Evolutionary conservation across 1,140 invertebrate genomes (phyloP).

Genomic region (Dinoponera quadriceps): DNA sequence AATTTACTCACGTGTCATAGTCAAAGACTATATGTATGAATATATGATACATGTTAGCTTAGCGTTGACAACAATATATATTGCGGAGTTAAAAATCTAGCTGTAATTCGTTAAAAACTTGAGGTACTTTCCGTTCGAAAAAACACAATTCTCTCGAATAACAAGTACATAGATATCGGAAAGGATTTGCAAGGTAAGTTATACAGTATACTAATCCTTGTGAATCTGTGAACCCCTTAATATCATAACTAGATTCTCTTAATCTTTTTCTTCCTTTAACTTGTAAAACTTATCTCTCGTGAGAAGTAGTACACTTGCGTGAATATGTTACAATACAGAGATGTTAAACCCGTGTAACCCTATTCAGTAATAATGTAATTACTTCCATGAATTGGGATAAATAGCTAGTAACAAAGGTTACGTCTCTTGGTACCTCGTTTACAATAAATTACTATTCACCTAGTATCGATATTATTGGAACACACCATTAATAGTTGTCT

Average conservation of each 20-base stretch:
- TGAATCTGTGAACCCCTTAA: slow-evolving; percentile 53
- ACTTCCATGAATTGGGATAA: slow-evolving; percentile 70
- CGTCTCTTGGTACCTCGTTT: slow-evolving; percentile 68
- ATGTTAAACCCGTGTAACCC: slow-evolving; percentile 66
- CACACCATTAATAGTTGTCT: slow-evolving; percentile 68
- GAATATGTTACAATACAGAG: slow-evolving; percentile 69
- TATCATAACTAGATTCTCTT: slow-evolving; percentile 50
- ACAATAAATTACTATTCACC: slow-evolving; percentile 69
- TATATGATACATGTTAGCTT: slow-evolving; percentile 64
- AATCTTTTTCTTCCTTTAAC: slow-evolving; percentile 39
- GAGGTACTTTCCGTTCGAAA: slow-evolving; percentile 20
- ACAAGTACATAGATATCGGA: slow-evolving; percentile 48
- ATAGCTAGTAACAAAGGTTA: slow-evolving; percentile 76
- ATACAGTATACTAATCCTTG: slow-evolving; percentile 52
- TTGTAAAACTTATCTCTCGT: slow-evolving; percentile 57
- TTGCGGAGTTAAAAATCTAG: slow-evolving; percentile 45
- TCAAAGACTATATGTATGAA: slow-evolving; percentile 63
- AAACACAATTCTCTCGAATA: slow-evolving; percentile 34
- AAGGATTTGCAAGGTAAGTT: slow-evolving; percentile 45
- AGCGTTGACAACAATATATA: slow-evolving; percentile 62
- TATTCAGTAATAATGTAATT: slow-evolving; percentile 70
- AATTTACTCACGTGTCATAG: slow-evolving; percentile 63
- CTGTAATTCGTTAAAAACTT: slow-evolving; percentile 40
- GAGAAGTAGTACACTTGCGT: slow-evolving; percentile 50
- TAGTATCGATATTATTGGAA: slow-evolving; percentile 74